These are phyloP conservation scores for Ciconia maguari DNA, from an alignment of 2,113 vertebrate genomes.

Conservation along the genomic window DNA sequence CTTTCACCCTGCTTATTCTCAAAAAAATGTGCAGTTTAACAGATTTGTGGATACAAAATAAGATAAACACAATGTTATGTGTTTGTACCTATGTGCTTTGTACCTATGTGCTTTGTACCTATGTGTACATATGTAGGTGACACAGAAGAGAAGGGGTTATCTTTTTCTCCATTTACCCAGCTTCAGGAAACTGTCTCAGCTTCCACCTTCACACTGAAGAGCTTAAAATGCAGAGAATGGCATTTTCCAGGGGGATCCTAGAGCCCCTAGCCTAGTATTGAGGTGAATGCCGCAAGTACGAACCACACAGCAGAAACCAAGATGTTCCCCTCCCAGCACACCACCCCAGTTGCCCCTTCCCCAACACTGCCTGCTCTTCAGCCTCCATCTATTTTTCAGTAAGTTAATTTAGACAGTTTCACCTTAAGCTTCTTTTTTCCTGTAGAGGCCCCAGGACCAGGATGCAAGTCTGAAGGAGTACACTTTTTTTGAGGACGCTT, in stretches of 20 bases:
- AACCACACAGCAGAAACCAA: not conserved
- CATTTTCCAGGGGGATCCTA: not conserved
- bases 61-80: not conserved
- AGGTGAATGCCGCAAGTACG: not conserved
- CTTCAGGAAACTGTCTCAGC: not conserved
- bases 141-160: not conserved
- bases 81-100: not conserved
- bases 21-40: not conserved
- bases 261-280: not conserved
- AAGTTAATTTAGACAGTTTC: not conserved
- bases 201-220: not conserved
- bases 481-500: not conserved
- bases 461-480: not conserved
- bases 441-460: too few species aligned
- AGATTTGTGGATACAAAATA: not conserved
- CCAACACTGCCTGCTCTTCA: not conserved
- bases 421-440: not conserved
- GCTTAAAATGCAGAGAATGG: not conserved
- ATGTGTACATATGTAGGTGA: too few species aligned
- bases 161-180: not conserved
- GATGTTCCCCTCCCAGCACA: not conserved
- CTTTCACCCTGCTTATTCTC: not conserved
- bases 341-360: not conserved
- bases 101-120: not conserved
- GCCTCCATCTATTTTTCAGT: not conserved